phyloP scores from a whole-genome alignment of 2,797 vertebrate species.

The Ceryle rudis region DNA sequence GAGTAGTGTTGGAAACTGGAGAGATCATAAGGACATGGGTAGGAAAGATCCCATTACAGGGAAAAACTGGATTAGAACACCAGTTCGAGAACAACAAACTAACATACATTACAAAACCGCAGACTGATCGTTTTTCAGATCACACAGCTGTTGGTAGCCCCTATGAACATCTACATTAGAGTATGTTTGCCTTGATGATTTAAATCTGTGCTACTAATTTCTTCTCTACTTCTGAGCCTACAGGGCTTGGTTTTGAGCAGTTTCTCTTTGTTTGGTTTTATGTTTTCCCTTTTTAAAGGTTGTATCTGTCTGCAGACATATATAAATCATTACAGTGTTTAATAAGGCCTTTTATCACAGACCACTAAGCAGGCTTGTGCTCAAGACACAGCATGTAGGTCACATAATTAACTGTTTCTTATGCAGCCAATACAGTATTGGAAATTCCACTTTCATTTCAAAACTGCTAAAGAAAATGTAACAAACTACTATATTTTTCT shows the following conservation, averaged over 20 bases:
- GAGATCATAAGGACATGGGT: background rate
- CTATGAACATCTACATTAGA: background rate
- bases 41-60: background rate
- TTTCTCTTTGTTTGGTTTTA: background rate
- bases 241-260: background rate
- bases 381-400: constrained; percentile 46
- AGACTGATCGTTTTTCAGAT: background rate
- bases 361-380: constrained; percentile 41
- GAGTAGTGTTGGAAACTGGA: background rate
- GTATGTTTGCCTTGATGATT: background rate
- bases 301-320: background rate
- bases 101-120: background rate
- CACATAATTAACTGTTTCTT: constrained; percentile 56
- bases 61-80: background rate
- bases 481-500: background rate
- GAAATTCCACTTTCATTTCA: background rate
- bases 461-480: too few species aligned
- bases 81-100: background rate
- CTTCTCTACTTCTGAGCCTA: background rate
- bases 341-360: constrained; percentile 57
- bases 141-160: background rate
- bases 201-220: background rate
- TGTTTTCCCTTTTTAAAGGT: constrained; percentile 11
- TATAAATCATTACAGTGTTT: constrained; percentile 9
- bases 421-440: background rate